A percentile compares a stretch with the other conserved stretches of the same genome.
Conservation (phyloP, 2,113 vertebrate species). For the Cyprinodon variegatus region DNA sequence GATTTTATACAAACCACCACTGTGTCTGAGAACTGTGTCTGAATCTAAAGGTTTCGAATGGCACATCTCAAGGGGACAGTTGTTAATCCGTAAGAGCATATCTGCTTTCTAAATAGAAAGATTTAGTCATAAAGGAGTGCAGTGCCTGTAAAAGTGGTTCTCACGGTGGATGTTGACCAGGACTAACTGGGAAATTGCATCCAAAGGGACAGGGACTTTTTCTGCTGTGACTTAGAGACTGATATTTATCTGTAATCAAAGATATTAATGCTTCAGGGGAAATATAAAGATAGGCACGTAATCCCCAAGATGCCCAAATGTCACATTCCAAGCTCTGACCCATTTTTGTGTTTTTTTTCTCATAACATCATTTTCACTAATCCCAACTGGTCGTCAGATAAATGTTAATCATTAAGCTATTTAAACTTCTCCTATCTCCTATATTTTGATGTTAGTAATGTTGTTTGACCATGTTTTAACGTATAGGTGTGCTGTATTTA, state of each 20-base stretch:
- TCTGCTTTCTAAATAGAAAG: conserved; percentile 58
- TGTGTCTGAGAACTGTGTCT: conserved; percentile 62
- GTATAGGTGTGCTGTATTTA: not conserved
- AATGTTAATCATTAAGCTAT: not conserved
- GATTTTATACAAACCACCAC: conserved; percentile 49
- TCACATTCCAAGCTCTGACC: not conserved
- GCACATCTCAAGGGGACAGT: conserved; percentile 57
- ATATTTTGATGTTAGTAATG: not conserved
- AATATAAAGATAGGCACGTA: conserved; percentile 16
- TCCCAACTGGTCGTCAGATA: not conserved
- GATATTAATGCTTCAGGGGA: conserved; percentile 18
- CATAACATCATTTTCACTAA: not conserved
- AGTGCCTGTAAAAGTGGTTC: conserved; percentile 62
- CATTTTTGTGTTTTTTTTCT: not conserved
- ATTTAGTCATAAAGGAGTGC: conserved; percentile 65
- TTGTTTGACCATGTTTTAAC: not conserved
- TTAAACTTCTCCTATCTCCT: too few species aligned
- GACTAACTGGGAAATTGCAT: conserved; percentile 44
- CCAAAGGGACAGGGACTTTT: conserved; percentile 55
- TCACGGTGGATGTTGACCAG: conserved; percentile 55
- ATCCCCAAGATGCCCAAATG: conserved; percentile 1
- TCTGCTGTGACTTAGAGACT: conserved; percentile 46
- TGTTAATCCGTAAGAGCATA: conserved; percentile 14
- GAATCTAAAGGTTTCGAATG: conserved; percentile 43
- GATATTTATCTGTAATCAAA: conserved; percentile 20